phyloP scores from a whole-genome alignment of 2,113 vertebrate genomes.

The Amphiprion percula region DNA sequence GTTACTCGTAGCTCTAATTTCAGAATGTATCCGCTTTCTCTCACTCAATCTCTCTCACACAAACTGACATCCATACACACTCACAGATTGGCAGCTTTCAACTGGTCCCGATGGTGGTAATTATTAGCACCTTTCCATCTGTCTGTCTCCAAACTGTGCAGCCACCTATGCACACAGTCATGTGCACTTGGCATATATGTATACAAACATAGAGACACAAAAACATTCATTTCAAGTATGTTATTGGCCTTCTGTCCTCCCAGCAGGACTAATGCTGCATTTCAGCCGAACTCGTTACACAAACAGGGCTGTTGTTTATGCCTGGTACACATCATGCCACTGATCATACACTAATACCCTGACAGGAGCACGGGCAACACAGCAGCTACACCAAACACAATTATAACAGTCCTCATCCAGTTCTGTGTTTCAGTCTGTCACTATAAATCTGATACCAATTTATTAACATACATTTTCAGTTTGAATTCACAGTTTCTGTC shows the following conservation, averaged over 20 bases:
- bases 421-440: conserved; percentile 29
- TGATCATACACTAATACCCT: not conserved
- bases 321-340: conserved; percentile 12
- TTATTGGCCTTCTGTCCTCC: conserved; percentile 5
- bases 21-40: conserved; percentile 37
- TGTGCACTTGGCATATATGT: not conserved
- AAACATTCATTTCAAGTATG: conserved; percentile 17
- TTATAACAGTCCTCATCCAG: not conserved
- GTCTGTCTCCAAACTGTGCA: conserved; percentile 36
- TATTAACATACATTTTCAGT: conserved; percentile 14
- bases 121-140: conserved; percentile 68
- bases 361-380: conserved; percentile 1
- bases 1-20: conserved; percentile 61
- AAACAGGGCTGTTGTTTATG: conserved; percentile 25
- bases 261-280: not conserved
- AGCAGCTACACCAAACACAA: conserved; percentile 8
- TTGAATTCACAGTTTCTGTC: not conserved
- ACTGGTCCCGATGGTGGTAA: conserved; percentile 63
- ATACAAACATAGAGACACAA: conserved; percentile 1
- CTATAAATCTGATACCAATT: conserved; percentile 3
- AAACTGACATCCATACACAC: conserved; percentile 28
- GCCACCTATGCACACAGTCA: not conserved
- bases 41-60: conserved; percentile 23
- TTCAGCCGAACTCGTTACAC: conserved; percentile 15
- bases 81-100: conserved; percentile 52